Conservation (phyloP, 2,113 vertebrate genomes). For the Arenaria interpres region DNA sequence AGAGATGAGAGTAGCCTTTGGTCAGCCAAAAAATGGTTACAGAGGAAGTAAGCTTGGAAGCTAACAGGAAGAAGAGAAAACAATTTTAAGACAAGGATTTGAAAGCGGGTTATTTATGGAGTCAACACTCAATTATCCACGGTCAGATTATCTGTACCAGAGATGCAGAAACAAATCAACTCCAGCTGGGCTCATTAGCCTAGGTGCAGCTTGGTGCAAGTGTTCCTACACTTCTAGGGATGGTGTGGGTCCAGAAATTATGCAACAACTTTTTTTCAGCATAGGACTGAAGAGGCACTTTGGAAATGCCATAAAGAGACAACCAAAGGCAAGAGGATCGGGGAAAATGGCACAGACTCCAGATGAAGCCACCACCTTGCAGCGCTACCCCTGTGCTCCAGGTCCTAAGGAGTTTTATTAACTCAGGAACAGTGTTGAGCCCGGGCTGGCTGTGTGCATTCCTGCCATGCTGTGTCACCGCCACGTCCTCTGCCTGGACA, state of each 20-base stretch:
- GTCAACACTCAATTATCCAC: conserved; percentile 43
- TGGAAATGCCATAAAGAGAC: no score
- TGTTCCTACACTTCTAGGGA: background rate
- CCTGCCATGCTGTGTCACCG: background rate
- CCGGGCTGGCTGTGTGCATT: background rate
- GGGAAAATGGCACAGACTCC: background rate
- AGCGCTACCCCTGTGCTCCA: background rate
- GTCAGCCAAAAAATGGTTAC: conserved; percentile 17
- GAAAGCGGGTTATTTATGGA: conserved; percentile 51
- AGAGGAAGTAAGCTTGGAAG: background rate
- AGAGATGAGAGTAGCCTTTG: background rate
- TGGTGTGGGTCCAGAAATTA: background rate
- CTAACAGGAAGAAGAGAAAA: conserved; percentile 23
- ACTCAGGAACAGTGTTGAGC: background rate
- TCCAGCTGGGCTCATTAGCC: conserved; percentile 1
- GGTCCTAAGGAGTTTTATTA: background rate
- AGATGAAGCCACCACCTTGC: background rate
- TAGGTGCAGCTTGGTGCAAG: background rate
- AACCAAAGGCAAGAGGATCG: background rate
- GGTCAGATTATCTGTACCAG: conserved; percentile 57
- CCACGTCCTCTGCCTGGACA: background rate
- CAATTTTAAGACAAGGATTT: conserved; percentile 37
- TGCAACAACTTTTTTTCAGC: background rate
- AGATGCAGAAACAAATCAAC: conserved; percentile 44
- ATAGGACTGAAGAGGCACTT: background rate